These are phyloP conservation scores for Mongoloraphidia duomilia DNA, from an alignment of 2,888 invertebrate species.

Conservation along the genomic window DNA sequence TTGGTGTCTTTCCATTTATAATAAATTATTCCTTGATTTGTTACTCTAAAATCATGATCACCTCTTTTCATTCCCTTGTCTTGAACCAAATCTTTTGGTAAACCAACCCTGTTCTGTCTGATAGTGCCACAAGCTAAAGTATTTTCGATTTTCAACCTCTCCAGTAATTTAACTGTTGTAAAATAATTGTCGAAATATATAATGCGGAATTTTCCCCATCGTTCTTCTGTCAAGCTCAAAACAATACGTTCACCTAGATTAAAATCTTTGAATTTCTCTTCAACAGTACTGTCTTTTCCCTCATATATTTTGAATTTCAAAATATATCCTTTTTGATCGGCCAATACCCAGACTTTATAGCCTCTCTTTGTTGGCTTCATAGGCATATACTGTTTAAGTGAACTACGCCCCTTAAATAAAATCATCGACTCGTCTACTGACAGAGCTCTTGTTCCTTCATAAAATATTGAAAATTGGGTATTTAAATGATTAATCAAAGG, in stretches of 20 bases:
- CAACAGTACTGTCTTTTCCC: too few species aligned
- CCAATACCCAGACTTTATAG: slow-evolving; percentile 8
- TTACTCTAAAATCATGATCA: too few species aligned
- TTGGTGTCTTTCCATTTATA: slow-evolving; percentile 9
- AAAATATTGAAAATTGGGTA: too few species aligned
- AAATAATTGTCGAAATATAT: slow-evolving; percentile 7
- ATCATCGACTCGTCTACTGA: too few species aligned
- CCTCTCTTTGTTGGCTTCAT: slow-evolving; percentile 7
- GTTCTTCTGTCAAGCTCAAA: slow-evolving; percentile 8
- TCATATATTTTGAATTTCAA: slow-evolving; percentile 15
- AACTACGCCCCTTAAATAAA: slow-evolving; percentile 12
- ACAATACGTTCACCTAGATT: slow-evolving; percentile 14
- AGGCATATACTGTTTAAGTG: slow-evolving; percentile 11
- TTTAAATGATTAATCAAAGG: too few species aligned
- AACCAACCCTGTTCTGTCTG: background rate
- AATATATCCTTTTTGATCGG: slow-evolving; percentile 12
- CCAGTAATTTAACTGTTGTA: slow-evolving; percentile 6
- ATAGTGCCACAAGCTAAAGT: slow-evolving; percentile 8
- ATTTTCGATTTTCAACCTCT: slow-evolving; percentile 6
- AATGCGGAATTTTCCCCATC: background rate
- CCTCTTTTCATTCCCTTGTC: too few species aligned
- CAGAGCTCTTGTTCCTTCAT: too few species aligned
- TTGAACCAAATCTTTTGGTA: background rate
- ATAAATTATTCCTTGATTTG: background rate
- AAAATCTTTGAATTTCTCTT: slow-evolving; percentile 12